Conservation (phyloP, 1,140 invertebrate genomes). For the Euwallacea fornicatus region DNA sequence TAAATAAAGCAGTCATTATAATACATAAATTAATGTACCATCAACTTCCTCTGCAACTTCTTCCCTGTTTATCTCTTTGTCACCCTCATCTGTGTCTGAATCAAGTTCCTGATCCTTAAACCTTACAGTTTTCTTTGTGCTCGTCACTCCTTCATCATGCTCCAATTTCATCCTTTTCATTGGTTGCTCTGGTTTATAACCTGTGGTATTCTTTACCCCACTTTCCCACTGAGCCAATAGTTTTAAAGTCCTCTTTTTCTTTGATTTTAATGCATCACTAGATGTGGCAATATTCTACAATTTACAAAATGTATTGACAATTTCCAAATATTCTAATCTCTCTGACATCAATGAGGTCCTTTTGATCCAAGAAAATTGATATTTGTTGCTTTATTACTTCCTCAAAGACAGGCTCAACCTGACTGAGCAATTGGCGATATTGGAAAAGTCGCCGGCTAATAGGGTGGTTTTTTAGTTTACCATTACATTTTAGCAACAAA, state of each 20-base stretch:
- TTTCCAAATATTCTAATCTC: background rate
- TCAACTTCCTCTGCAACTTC: slow-evolving; percentile 37
- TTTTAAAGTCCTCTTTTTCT: slow-evolving; percentile 21
- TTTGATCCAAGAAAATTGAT: slow-evolving; percentile 52
- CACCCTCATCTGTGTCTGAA: slow-evolving; percentile 47
- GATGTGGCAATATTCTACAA: background rate
- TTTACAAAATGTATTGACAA: no score
- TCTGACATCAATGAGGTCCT: background rate
- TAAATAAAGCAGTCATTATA: background rate
- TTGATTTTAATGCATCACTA: background rate
- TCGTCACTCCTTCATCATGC: slow-evolving; percentile 32
- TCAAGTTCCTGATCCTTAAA: slow-evolving; percentile 39
- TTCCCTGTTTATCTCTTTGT: slow-evolving; percentile 18
- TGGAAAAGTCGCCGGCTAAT: slow-evolving; percentile 81
- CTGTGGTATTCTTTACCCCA: slow-evolving; percentile 49
- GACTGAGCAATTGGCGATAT: slow-evolving; percentile 73
- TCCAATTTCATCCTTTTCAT: slow-evolving; percentile 50
- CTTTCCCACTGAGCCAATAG: slow-evolving; percentile 44
- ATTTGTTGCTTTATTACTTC: slow-evolving; percentile 66
- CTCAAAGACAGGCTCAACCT: slow-evolving; percentile 70
- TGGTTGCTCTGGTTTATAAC: slow-evolving; percentile 38
- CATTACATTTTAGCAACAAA: slow-evolving; percentile 77
- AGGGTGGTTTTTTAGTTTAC: slow-evolving; percentile 76
- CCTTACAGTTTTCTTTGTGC: slow-evolving; percentile 38
- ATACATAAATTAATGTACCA: slow-evolving; percentile 1